Base-by-base conservation (phyloP, 92 coral and sea anemone species). In the Parazoanthus darwini region DNA sequence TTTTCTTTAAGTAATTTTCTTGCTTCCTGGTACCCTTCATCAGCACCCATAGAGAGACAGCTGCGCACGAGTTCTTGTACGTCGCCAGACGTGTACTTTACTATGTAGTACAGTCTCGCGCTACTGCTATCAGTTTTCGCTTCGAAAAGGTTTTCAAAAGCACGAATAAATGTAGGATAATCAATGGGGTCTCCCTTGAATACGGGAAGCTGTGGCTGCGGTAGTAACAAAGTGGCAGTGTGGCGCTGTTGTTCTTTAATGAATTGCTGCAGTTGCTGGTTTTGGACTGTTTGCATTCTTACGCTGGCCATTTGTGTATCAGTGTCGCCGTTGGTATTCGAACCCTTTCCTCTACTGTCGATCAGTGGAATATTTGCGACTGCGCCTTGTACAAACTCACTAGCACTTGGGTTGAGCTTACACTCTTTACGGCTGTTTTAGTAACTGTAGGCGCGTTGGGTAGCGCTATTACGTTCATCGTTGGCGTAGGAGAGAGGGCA, bases 141-240 rank as follows among this genome's bases (percentile, higher is more conserved):
- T 86, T 94, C 92, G 50, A 92, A 88, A n/a, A 92, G 85, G 79
- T 90, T 89, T 66, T 94, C 92, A 80, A 94, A 94, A 48, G 93
- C 92, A 26, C 92, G 92, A 70, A 92, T 84, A 66, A 94, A 94
- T 29, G 78, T 85, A 74, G 88, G 86, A 89, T 93, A 91, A 44
- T 90, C 88, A 50, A 70, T 80, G 9, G 94, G 94, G 87, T 94
- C 90, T 48, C 96, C 93, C 10, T 70, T 63, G 76, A 94, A 94
- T 3, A 83, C 80, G 10, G 89, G 93, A 22, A 89, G 46, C 73
- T 90, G 87, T 59, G 92, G 92, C 48, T 90, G 89, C 8, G 92
- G 89, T 79, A 90, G 82, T 78, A 78, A 66, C 43, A 90, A 46
- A 14, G 89, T 87, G 58, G 82, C 23, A 7, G 90, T 81, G 51